phyloP scores from a whole-genome alignment of 64 coral and sea anemone species.

The Dendronephthya gigantea region DNA sequence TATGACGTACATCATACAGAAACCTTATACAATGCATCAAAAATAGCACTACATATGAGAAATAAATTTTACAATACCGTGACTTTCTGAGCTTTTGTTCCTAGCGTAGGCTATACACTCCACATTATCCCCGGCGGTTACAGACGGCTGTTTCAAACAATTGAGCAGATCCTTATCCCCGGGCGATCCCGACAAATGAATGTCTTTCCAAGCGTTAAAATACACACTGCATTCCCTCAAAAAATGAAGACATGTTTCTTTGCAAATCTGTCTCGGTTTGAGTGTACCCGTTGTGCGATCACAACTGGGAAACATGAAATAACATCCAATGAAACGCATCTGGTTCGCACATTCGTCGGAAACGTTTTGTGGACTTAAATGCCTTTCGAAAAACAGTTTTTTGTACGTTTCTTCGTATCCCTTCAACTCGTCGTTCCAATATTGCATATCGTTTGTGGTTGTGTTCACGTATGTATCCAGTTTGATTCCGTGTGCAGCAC shows the following conservation, averaged over 20 bases:
- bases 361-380: background rate
- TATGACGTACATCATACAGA: background rate
- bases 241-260: background rate
- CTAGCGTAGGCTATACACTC: background rate
- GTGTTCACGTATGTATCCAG: background rate
- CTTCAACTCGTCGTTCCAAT: background rate
- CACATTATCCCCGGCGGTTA: background rate
- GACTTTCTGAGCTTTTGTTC: background rate
- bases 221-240: background rate
- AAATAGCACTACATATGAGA: no score
- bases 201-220: background rate
- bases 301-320: background rate
- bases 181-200: background rate
- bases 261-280: background rate
- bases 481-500: background rate
- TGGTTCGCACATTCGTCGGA: background rate
- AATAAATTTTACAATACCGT: background rate
- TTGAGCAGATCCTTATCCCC: background rate
- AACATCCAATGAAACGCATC: background rate
- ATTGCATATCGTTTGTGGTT: background rate
- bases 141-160: background rate
- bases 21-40: background rate
- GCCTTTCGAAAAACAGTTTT: background rate
- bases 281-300: background rate
- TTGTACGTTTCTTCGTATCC: background rate